These are phyloP conservation scores for Tretioscincus oriximinensis DNA, from an alignment of 2,113 vertebrate genomes.

Conservation along the genomic window DNA sequence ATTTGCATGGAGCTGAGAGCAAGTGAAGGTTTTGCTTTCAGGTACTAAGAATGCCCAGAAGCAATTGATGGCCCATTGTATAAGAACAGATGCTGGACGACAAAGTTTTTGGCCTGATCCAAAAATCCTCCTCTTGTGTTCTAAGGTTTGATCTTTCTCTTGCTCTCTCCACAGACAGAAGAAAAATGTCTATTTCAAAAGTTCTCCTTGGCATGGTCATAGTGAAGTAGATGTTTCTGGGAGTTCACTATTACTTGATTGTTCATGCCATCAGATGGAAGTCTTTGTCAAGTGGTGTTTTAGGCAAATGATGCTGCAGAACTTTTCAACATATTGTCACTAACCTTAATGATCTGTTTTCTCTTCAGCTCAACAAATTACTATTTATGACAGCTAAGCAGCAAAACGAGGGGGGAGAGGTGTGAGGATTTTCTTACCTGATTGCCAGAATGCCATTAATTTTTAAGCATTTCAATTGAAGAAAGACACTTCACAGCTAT, in stretches of 20 bases:
- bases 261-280: slow-evolving; percentile 3
- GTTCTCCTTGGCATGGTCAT: not conserved
- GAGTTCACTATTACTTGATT: not conserved
- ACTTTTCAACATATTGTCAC: slow-evolving; percentile 29
- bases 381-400: not conserved
- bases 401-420: not conserved
- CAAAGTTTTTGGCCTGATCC: too few relatives aligned
- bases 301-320: slow-evolving; percentile 30
- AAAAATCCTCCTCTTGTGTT: too few relatives aligned
- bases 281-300: slow-evolving; percentile 20
- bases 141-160: too few relatives aligned
- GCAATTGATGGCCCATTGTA: too few relatives aligned
- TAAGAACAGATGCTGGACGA: too few relatives aligned
- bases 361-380: slow-evolving; percentile 23
- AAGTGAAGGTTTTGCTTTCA: too few relatives aligned
- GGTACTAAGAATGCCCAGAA: too few relatives aligned
- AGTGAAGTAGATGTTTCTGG: not conserved
- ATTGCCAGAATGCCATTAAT: slow-evolving; percentile 21
- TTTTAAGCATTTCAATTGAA: slow-evolving; percentile 10
- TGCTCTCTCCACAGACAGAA: too few relatives aligned
- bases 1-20: too few relatives aligned
- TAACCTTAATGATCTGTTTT: slow-evolving; percentile 33
- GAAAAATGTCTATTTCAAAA: not conserved
- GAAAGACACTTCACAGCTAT: slow-evolving; percentile 25
- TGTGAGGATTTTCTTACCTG: not conserved